Base-by-base conservation (phyloP, 2,113 vertebrate species). In the Coptodon bakossiorum region DNA sequence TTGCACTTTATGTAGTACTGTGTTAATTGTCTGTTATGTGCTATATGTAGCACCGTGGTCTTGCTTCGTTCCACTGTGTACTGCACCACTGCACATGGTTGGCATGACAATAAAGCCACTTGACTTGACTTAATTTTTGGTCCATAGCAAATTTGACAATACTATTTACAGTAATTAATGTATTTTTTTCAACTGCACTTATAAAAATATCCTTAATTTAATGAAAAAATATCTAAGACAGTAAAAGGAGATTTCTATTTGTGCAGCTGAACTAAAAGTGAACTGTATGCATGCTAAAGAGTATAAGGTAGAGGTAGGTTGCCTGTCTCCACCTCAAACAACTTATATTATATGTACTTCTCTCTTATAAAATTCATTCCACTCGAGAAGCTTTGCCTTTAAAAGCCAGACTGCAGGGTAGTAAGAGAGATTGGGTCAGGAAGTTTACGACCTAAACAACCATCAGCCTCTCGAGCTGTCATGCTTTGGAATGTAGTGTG, bases 391-490 rank as follows among this genome's bases (percentile, higher is more conserved):
- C 53, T 80, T 56, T 56, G 71, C 81, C 53, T 88, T 82, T 86
- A 86, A 89, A 92, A 90, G 59, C 29, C 63, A 81, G 52, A 56
- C 59, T 45, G 50, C 17, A 8, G 73, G 50, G 86, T 81, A 24
- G 45, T 12, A 24, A 82, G 63, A 82, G 91, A 50, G 31, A 76
- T 3, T 22, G 45, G 87, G 90, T 92, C 91, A 85, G 68, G 34
- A 92, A 89, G 90, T 95, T 95, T 95, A 94, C 54, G 56, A 90
- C 81, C 90, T 50, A 87, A 90, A 93, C 91, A 93, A 90, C 91
- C 73, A 29, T 38, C 66, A 34, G 91, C 93, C 91, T 93, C 91
- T 90, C 5, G 31, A 92, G 89, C 86, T 89, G 92, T 92, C 93
- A 84, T 36, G 31, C 86, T 82, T 24, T 5, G 17, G 73, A 92